These are phyloP conservation scores for Lutraria lutraria DNA, from an alignment of 2,888 invertebrate genomes.

Conservation along the genomic window DNA sequence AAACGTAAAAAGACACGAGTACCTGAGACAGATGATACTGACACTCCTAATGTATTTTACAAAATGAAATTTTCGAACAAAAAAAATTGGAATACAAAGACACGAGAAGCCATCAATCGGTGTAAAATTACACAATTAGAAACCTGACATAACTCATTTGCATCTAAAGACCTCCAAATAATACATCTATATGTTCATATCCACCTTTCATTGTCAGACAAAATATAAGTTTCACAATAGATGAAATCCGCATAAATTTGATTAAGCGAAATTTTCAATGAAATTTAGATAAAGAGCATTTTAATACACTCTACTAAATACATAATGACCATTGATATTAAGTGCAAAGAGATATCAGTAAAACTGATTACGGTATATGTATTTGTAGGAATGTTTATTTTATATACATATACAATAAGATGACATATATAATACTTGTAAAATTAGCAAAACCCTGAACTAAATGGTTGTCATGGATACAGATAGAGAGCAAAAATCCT, in stretches of 20 bases:
- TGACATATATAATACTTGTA: too few relatives aligned
- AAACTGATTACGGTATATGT: background rate
- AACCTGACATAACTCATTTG: constrained; percentile 14
- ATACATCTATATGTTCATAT: constrained; percentile 4
- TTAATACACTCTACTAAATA: background rate
- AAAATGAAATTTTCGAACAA: background rate
- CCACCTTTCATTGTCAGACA: background rate
- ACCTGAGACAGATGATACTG: background rate
- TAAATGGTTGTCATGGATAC: too few relatives aligned
- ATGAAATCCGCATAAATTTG: constrained; percentile 12
- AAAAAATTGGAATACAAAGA: background rate
- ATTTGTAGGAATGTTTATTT: background rate
- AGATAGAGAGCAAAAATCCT: too few relatives aligned
- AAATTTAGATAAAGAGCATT: constrained; percentile 7
- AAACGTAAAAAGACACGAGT: background rate
- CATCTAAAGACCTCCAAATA: background rate
- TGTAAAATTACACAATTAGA: constrained; percentile 11
- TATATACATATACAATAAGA: background rate
- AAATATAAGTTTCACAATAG: background rate
- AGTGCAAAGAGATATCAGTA: background rate
- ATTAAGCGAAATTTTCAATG: background rate
- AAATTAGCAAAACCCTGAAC: too few relatives aligned
- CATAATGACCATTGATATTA: background rate
- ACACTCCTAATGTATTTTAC: background rate
- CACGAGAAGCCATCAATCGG: constrained; percentile 17